phyloP scores from a whole-genome alignment of 1,140 invertebrate species.

The Atta cephalotes region DNA sequence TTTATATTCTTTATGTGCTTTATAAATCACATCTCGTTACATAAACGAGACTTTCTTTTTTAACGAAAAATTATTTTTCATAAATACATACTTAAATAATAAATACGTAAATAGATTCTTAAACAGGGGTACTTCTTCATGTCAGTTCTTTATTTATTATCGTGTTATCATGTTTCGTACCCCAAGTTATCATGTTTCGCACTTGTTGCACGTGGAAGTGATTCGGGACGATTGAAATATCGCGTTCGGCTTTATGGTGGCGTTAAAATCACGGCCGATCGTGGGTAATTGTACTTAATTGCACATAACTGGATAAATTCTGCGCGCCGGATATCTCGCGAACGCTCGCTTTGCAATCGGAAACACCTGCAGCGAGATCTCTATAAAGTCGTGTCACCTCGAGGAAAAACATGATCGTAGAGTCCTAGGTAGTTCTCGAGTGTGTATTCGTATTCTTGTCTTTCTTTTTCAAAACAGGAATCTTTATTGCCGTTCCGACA shows the following conservation, averaged over 20 bases:
- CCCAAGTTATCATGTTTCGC: neutral
- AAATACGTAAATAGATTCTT: neutral
- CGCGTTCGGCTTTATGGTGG: conserved; percentile 48
- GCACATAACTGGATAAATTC: conserved; percentile 26
- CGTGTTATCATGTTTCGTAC: neutral
- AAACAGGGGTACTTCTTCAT: neutral
- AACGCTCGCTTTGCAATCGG: conserved; percentile 26
- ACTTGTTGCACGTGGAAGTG: conserved; percentile 56
- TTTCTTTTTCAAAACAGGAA: conserved; percentile 21
- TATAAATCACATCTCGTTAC: neutral
- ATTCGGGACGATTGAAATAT: conserved; percentile 55
- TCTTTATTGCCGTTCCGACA: conserved; percentile 57
- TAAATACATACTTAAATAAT: neutral
- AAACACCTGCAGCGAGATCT: conserved; percentile 67
- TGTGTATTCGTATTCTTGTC: conserved; percentile 25
- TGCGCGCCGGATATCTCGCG: neutral
- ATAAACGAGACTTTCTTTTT: neutral
- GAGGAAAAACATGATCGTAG: conserved; percentile 56
- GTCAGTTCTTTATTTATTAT: conserved; percentile 33
- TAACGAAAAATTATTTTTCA: conserved; percentile 25
- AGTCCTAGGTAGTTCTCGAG: neutral
- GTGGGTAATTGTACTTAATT: conserved; percentile 59
- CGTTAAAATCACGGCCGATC: conserved; percentile 40
- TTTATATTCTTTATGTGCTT: neutral
- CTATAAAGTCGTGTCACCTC: conserved; percentile 45